phyloP scores from a whole-genome alignment of 2,888 invertebrate species.

The Heterodera filipjevi region DNA sequence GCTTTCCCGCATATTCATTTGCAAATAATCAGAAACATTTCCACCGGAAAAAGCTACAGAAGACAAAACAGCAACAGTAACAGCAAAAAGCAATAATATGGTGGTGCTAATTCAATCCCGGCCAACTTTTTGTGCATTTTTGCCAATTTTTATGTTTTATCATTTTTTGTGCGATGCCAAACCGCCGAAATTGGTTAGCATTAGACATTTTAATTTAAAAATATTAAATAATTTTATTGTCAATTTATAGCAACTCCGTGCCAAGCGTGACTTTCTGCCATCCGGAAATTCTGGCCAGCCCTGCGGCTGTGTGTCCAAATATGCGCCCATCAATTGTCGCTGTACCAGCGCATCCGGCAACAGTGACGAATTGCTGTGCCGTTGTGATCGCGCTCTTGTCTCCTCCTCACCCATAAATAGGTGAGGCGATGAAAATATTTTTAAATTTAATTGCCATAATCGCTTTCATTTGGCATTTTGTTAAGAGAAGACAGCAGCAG shows the following conservation, averaged over 20 bases:
- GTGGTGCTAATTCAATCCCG: not conserved
- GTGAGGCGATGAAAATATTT: not conserved
- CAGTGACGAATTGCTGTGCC: constrained; percentile 21
- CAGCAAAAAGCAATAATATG: not conserved
- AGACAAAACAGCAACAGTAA: not conserved
- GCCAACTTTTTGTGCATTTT: not conserved
- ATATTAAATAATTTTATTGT: not conserved
- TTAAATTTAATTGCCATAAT: not conserved
- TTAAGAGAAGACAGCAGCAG: not conserved
- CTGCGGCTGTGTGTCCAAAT: constrained; percentile 24
- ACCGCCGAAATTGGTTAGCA: not conserved
- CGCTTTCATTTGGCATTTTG: too few species aligned
- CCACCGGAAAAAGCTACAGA: not conserved
- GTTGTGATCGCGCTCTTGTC: constrained; percentile 19
- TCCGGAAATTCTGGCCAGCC: not conserved
- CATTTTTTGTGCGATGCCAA: not conserved
- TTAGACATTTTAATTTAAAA: not conserved
- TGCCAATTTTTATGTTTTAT: not conserved
- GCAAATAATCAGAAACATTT: not conserved
- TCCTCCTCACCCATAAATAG: not conserved
- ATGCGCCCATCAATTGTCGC: constrained; percentile 24
- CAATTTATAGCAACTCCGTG: not conserved
- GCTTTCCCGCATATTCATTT: not conserved
- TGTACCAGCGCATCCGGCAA: constrained; percentile 16
- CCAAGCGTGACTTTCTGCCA: not conserved